Conservation (phyloP, 2,113 vertebrate species). For the Zapus hudsonius region DNA sequence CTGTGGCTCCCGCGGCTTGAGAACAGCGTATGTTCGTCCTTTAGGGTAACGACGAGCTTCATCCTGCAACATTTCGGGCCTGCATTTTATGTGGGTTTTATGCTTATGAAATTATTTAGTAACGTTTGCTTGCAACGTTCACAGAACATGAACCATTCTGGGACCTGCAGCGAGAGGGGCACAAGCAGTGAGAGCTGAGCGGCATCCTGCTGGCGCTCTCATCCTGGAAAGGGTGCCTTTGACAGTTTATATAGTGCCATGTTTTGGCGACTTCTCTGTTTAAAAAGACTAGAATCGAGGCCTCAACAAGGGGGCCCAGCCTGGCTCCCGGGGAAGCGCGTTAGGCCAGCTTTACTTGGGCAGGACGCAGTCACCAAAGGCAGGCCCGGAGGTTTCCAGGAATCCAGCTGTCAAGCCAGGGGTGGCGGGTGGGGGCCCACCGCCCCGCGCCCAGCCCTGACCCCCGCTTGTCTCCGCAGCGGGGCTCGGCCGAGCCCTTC, state of each 20-base stretch:
- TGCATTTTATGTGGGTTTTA: no score
- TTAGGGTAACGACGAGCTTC: neutral
- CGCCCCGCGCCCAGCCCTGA: rapidly evolving
- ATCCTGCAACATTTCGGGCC: no score
- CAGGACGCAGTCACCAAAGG: no score
- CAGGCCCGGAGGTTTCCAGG: rapidly evolving
- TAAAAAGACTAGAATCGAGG: no score
- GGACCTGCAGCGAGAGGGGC: neutral
- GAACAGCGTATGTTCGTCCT: neutral
- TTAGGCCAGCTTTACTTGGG: neutral
- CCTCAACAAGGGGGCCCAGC: neutral
- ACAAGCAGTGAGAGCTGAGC: no score
- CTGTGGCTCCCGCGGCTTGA: neutral
- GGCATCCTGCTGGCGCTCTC: neutral
- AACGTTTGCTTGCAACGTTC: neutral
- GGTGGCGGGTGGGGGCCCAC: no score
- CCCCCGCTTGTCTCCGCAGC: constrained; percentile 59
- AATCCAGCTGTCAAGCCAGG: no score
- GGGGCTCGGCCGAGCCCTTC: constrained; percentile 65
- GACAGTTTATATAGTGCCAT: neutral
- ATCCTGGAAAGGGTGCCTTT: neutral
- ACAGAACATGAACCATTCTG: neutral
- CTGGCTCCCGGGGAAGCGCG: neutral
- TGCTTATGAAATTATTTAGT: neutral
- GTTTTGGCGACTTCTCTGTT: neutral